These are phyloP conservation scores for Panthera tigris DNA, from an alignment of 2,113 vertebrate genomes.

Conservation along the genomic window DNA sequence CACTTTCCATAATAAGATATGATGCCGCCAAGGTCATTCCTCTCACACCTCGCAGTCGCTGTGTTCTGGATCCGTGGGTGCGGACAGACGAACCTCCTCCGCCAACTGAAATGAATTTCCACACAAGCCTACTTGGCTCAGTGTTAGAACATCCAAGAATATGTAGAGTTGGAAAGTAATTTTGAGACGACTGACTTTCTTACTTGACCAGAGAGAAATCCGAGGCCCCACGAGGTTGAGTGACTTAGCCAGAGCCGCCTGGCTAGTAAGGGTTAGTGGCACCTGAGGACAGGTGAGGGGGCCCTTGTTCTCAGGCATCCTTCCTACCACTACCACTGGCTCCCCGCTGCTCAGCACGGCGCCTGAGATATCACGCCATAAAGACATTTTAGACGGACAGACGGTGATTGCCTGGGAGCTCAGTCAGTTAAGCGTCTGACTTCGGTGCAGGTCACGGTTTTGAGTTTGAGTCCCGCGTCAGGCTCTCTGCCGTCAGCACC, in stretches of 20 bases:
- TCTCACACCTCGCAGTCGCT: neutral
- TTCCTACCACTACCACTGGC: neutral
- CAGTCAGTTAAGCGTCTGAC: too few relatives aligned
- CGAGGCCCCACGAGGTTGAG: neutral
- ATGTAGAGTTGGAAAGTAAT: neutral
- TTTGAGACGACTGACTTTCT: neutral
- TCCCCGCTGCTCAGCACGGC: neutral
- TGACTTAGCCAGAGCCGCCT: neutral
- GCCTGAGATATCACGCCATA: neutral
- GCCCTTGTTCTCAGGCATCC: rapidly evolving
- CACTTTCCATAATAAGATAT: neutral
- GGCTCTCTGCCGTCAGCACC: too few relatives aligned
- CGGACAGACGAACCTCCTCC: neutral
- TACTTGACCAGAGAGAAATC: neutral
- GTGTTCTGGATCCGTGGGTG: neutral
- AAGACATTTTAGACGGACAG: neutral
- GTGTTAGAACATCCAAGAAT: neutral
- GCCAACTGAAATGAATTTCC: neutral
- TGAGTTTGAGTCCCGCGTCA: too few relatives aligned
- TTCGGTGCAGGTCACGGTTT: too few relatives aligned
- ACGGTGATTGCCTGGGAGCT: too few relatives aligned
- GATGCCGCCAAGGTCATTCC: neutral
- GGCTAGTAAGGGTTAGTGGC: neutral
- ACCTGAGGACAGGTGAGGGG: neutral
- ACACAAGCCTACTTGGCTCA: neutral